phyloP scores from a whole-genome alignment of 2,888 invertebrate species.

The Idaea straminata region DNA sequence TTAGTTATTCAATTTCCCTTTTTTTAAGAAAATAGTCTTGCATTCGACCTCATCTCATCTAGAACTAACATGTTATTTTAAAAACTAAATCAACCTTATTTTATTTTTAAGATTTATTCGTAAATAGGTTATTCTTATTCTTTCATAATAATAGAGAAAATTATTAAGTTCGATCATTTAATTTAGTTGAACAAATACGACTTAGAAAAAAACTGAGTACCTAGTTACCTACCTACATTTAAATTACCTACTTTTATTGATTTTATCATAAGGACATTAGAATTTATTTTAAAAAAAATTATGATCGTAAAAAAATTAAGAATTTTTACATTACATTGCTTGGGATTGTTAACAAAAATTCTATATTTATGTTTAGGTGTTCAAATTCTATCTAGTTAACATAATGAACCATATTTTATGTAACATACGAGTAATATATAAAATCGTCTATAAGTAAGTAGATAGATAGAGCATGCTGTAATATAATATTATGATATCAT shows the following conservation, averaged over 20 bases:
- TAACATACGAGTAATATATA: conserved; percentile 36
- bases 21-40: too few species aligned
- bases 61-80: neutral
- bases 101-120: neutral
- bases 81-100: neutral
- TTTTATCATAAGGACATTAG: neutral
- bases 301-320: neutral
- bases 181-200: too few species aligned
- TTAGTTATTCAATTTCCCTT: too few species aligned
- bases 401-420: conserved; percentile 70
- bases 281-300: neutral
- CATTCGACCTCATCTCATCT: too few species aligned
- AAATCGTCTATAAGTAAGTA: conserved; percentile 34
- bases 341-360: neutral
- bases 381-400: conserved; percentile 75
- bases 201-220: neutral
- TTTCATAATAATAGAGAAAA: neutral
- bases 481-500: conserved; percentile 37
- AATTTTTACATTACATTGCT: neutral
- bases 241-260: neutral
- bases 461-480: conserved; percentile 52
- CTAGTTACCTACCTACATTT: neutral
- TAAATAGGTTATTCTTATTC: neutral
- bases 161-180: neutral
- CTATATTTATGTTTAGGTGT: conserved; percentile 54